phyloP scores from a whole-genome alignment of 2,113 vertebrate genomes.

The Kryptolebias marmoratus region DNA sequence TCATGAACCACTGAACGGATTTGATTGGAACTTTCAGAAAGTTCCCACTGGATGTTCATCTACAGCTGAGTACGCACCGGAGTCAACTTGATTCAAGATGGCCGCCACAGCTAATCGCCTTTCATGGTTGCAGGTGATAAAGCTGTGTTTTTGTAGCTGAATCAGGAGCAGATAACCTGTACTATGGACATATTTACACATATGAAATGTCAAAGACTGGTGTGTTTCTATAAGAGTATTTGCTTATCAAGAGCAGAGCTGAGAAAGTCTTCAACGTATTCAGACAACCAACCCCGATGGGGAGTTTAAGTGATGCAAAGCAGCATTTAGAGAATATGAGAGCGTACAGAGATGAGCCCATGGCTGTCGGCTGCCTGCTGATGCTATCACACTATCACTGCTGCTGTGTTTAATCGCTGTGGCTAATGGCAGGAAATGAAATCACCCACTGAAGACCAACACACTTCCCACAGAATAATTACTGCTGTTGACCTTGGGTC shows the following conservation, averaged over 20 bases:
- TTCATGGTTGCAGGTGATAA: no score
- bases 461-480: slow-evolving; percentile 66
- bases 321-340: slow-evolving; percentile 16
- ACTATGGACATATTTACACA: no score
- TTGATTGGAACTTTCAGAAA: no score
- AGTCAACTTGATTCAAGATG: no score
- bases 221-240: neutral
- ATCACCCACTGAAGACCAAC: slow-evolving; percentile 63
- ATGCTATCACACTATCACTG: slow-evolving; percentile 62
- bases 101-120: no score
- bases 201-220: no score
- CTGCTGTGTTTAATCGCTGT: slow-evolving; percentile 70
- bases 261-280: neutral
- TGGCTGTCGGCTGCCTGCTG: slow-evolving; percentile 37
- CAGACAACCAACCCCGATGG: slow-evolving; percentile 8
- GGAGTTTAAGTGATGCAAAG: slow-evolving; percentile 22
- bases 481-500: slow-evolving; percentile 72
- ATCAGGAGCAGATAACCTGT: no score
- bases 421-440: slow-evolving; percentile 75
- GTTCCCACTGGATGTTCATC: no score
- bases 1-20: no score
- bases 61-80: no score
- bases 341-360: slow-evolving; percentile 26
- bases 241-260: slow-evolving; percentile 14
- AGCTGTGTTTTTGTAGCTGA: no score